Base-by-base conservation (phyloP, 2,113 vertebrate genomes). In the Peromyscus leucopus region DNA sequence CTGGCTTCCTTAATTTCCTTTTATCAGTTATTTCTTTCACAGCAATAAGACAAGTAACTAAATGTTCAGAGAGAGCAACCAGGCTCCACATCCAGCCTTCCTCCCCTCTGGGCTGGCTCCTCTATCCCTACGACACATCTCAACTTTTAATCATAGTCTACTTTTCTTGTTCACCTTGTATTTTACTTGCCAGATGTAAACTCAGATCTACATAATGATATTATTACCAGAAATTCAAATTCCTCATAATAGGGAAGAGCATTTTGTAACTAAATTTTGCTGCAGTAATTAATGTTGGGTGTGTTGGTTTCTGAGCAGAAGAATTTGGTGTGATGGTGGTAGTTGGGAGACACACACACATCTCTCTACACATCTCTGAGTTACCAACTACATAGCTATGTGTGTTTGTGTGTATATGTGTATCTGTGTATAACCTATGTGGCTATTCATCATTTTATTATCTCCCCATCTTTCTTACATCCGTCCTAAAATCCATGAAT, bases 121-220 rank as follows among this genome's bases (percentile, higher is more conserved):
- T 79, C 8, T 0, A 55, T 88, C 59, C 24, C 90, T 92, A 55
- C 46, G 39, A 55, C 4, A 55, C 5, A 0, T 21, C 28, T 78
- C 59, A 48, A 31, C 39, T 48, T 63, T 63, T 78, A 28, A 82
- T 33, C 1, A 15, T 22, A 31, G 74, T 78, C 31, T 74, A 33
- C 48, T 95, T 96, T 75, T 61, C 86, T 72, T 69, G 21, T 4
- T 91, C 13, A 63, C 48, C 51, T 87, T 76, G 6, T 57, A 61
- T 28, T 94, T 96, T 67, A 93, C 42, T 48, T 95, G 16, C 78
- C 69, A 74, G 36, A 65, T 94, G 33, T 57, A 76, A 78, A 42
- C 57, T 85, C 42, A 59, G 26, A 2, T 42, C 55, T 97, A 69
- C 79, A 78, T 63, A 31, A 22, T 36, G n/a, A 74, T 59, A 84